Evolutionary conservation across 2,888 invertebrate species (phyloP).

Genomic region (Drosophila limbata): DNA sequence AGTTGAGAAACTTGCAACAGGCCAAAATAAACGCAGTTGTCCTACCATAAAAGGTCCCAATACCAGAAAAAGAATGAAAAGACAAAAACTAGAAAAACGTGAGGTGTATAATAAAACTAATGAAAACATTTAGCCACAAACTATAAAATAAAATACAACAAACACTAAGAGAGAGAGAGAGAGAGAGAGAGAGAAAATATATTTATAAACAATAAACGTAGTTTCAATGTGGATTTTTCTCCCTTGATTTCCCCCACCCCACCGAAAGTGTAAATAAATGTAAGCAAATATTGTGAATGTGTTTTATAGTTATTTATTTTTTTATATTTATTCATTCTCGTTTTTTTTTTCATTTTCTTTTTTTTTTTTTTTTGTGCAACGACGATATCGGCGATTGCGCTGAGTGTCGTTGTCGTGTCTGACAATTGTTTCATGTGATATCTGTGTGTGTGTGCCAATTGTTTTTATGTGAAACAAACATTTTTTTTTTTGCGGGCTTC

Average conservation of each 20-base stretch:
- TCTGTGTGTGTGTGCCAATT: slow-evolving; percentile 38
- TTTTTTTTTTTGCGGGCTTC: slow-evolving; percentile 46
- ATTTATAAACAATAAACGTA: slow-evolving; percentile 59
- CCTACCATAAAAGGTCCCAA: slow-evolving; percentile 71
- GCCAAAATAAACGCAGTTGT: slow-evolving; percentile 61
- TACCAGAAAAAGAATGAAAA: slow-evolving; percentile 32
- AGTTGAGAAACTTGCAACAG: slow-evolving; percentile 53
- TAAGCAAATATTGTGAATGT: slow-evolving; percentile 30
- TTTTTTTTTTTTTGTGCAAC: slow-evolving; percentile 26
- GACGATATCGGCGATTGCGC: slow-evolving; percentile 58
- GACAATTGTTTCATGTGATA: slow-evolving; percentile 42
- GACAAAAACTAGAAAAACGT: slow-evolving; percentile 57
- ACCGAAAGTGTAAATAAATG: slow-evolving; percentile 19
- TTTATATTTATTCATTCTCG: slow-evolving; percentile 13
- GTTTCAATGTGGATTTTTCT: slow-evolving; percentile 28
- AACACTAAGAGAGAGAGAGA: background rate
- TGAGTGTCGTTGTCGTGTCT: slow-evolving; percentile 50
- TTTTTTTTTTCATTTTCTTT: slow-evolving; percentile 3
- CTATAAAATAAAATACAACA: slow-evolving; percentile 13
- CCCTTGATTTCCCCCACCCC: background rate
- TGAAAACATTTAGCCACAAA: slow-evolving; percentile 48
- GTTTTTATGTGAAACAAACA: slow-evolving; percentile 57
- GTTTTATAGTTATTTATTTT: slow-evolving; percentile 15
- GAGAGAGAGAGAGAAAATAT: slow-evolving; percentile 23
- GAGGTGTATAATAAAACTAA: slow-evolving; percentile 58